Conservation (phyloP, 2,888 invertebrate genomes). For the Cheilosia scutellata region DNA sequence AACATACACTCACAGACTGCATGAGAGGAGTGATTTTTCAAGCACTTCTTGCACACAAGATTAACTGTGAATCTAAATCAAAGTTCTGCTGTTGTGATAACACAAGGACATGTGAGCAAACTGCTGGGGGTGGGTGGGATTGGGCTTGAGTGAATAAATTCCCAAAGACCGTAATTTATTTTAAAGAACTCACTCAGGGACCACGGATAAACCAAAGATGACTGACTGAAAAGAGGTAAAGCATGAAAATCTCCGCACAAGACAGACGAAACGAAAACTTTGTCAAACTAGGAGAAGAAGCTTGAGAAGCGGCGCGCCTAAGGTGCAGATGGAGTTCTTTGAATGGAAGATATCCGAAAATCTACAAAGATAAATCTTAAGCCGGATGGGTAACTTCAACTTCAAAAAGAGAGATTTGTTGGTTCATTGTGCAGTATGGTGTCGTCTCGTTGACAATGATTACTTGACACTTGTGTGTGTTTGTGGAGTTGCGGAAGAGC, state of each 20-base stretch:
- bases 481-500: background rate
- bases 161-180: slow-evolving; percentile 74
- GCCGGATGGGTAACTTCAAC: slow-evolving; percentile 56
- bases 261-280: slow-evolving; percentile 52
- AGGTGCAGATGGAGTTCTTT: slow-evolving; percentile 22
- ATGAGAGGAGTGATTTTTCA: slow-evolving; percentile 57
- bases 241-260: slow-evolving; percentile 48
- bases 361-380: slow-evolving; percentile 70
- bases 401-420: background rate
- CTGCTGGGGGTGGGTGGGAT: background rate
- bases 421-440: slow-evolving; percentile 20
- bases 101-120: slow-evolving; percentile 59
- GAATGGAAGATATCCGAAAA: slow-evolving; percentile 60
- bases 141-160: slow-evolving; percentile 63
- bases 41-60: slow-evolving; percentile 68
- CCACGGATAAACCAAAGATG: slow-evolving; percentile 39
- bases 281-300: slow-evolving; percentile 47
- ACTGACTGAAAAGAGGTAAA: slow-evolving; percentile 65
- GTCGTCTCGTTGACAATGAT: slow-evolving; percentile 67
- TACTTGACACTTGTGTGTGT: slow-evolving; percentile 67
- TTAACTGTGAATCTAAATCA: slow-evolving; percentile 74
- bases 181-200: slow-evolving; percentile 68
- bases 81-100: slow-evolving; percentile 74
- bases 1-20: background rate
- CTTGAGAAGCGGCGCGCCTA: slow-evolving; percentile 1